These are phyloP conservation scores for Engraulis encrasicolus DNA, from an alignment of 2,113 vertebrate species.

Conservation along the genomic window DNA sequence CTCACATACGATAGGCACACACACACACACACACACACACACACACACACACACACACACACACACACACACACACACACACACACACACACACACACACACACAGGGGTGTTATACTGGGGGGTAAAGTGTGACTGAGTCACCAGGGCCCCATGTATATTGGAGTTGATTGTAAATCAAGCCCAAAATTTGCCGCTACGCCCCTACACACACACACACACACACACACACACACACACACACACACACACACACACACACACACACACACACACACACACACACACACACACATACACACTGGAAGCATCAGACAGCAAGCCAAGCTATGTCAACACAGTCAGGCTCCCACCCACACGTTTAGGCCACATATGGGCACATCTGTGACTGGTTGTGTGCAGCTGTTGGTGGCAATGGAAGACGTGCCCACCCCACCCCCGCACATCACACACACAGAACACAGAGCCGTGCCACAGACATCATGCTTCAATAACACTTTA, in stretches of 20 bases:
- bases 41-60: constrained; percentile 31
- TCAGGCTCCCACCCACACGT: constrained; percentile 38
- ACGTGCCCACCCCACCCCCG: constrained; percentile 36
- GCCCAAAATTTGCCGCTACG: background rate
- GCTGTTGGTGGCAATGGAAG: constrained; percentile 38
- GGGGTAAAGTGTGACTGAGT: too few species aligned
- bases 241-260: constrained; percentile 25
- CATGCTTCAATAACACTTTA: background rate
- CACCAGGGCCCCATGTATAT: too few species aligned
- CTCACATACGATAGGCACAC: too few species aligned
- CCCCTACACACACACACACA: constrained; percentile 38
- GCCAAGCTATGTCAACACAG: constrained; percentile 35
- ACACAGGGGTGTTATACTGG: too few species aligned
- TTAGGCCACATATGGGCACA: constrained; percentile 34
- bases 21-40: constrained; percentile 8
- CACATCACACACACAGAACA: background rate
- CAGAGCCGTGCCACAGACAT: background rate
- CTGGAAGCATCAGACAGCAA: constrained; percentile 38
- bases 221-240: constrained; percentile 28
- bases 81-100: constrained; percentile 25
- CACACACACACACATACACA: constrained; percentile 33
- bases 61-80: constrained; percentile 30
- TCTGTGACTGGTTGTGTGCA: constrained; percentile 54
- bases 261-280: background rate
- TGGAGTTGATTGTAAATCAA: too few species aligned